Conservation (phyloP, 2,888 invertebrate genomes). For the Xestia ashworthii region DNA sequence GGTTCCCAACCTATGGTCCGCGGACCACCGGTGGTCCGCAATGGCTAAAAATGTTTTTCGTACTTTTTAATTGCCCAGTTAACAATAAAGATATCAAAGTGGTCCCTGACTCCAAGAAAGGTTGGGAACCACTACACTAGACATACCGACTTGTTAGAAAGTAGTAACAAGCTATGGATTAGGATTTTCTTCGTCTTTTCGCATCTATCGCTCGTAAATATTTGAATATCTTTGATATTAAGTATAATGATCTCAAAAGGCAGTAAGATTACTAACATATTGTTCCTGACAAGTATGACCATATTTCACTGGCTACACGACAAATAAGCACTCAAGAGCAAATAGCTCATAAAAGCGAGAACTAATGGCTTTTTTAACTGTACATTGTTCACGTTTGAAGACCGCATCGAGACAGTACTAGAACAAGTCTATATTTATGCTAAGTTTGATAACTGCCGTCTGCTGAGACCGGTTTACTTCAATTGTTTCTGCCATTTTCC, state of each 20-base stretch:
- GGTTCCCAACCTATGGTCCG: too few relatives aligned
- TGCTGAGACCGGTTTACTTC: neutral
- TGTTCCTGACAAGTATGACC: neutral
- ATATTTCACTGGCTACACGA: conserved; percentile 9
- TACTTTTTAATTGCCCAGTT: too few relatives aligned
- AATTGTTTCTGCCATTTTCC: neutral
- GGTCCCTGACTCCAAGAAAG: too few relatives aligned
- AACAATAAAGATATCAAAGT: too few relatives aligned
- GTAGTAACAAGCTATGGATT: too few relatives aligned
- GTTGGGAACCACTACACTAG: too few relatives aligned
- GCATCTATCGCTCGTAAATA: too few relatives aligned
- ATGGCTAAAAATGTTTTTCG: too few relatives aligned
- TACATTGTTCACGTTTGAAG: conserved; percentile 34
- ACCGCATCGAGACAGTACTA: conserved; percentile 30
- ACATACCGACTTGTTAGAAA: too few relatives aligned
- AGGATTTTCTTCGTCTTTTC: too few relatives aligned
- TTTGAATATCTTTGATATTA: neutral
- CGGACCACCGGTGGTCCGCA: too few relatives aligned
- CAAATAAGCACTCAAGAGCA: conserved; percentile 30
- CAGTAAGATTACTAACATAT: conserved; percentile 7
- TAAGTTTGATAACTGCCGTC: neutral
- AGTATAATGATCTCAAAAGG: neutral
- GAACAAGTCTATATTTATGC: neutral
- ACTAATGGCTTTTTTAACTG: conserved; percentile 50
- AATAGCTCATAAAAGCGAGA: conserved; percentile 22